A percentile compares a stretch with the other conserved stretches of the same genome.
These are phyloP conservation scores for Nettapus auritus DNA, from an alignment of 2,113 vertebrate species.

Conservation along the genomic window DNA sequence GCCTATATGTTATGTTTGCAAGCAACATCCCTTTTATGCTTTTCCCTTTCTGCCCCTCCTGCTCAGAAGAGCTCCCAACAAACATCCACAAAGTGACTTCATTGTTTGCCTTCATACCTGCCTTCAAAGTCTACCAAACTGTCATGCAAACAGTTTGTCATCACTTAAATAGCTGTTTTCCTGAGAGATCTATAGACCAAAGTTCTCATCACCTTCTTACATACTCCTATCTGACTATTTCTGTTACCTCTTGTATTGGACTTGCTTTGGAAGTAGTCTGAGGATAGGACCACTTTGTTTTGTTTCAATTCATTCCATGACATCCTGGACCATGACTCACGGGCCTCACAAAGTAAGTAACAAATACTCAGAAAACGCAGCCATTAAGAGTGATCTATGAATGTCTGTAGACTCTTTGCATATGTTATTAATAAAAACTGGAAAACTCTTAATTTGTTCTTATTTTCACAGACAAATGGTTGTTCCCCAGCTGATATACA, in stretches of 20 bases:
- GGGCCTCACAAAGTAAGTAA: neutral
- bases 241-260: neutral
- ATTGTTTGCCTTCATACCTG: neutral
- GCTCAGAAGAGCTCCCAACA: neutral
- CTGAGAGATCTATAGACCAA: neutral
- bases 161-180: slow-evolving; percentile 10
- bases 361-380: neutral
- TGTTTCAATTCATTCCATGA: neutral
- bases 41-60: neutral
- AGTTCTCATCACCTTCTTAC: neutral
- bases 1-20: neutral
- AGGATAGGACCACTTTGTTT: neutral
- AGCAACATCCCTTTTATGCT: neutral
- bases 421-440: neutral
- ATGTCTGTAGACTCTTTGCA: neutral
- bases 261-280: neutral
- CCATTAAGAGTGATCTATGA: neutral
- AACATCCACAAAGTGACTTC: neutral
- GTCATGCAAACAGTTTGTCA: neutral
- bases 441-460: neutral
- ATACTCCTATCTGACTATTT: neutral
- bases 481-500: neutral
- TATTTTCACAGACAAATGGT: neutral
- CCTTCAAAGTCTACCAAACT: neutral
- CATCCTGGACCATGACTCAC: neutral